These are phyloP conservation scores for Falcunculus frontatus DNA, from an alignment of 2,113 vertebrate genomes.

Conservation along the genomic window DNA sequence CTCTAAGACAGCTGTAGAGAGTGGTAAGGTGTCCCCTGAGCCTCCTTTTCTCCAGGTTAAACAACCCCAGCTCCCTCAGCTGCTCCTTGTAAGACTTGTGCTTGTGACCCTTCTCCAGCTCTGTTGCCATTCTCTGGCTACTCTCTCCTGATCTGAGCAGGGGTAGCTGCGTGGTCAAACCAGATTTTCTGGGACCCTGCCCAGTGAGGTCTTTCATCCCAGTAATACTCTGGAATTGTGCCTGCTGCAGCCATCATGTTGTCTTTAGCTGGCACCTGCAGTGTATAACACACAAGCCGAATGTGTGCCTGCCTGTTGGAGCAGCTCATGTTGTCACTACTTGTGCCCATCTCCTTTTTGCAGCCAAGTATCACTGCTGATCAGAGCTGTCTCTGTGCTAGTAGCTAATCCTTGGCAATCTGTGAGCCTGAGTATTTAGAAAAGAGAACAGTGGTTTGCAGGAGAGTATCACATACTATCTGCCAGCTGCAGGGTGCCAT, in stretches of 20 bases:
- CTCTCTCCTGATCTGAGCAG: neutral
- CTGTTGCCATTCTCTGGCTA: neutral
- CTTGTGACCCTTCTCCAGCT: neutral
- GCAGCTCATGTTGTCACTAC: neutral
- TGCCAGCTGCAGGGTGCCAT: neutral
- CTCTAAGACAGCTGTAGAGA: neutral
- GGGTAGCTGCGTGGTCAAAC: neutral
- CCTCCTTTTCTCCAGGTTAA: neutral
- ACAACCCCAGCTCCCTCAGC: neutral
- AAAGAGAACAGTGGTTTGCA: neutral
- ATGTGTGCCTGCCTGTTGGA: neutral
- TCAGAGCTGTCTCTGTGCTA: neutral
- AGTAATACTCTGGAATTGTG: neutral
- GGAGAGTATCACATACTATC: neutral
- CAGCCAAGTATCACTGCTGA: neutral
- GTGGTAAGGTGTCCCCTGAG: neutral
- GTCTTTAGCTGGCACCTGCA: slow-evolving; percentile 3
- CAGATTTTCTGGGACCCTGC: neutral
- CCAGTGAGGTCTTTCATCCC: neutral
- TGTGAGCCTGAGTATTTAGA: neutral
- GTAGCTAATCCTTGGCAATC: neutral
- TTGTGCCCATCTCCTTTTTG: neutral
- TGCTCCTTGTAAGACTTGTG: neutral
- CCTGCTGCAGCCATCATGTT: neutral
- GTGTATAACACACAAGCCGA: neutral